A percentile compares a stretch with the other conserved stretches of the same genome.
Evolutionary conservation across 2,113 vertebrate genomes (phyloP).

Genomic region (Tympanuchus pallidicinctus): DNA sequence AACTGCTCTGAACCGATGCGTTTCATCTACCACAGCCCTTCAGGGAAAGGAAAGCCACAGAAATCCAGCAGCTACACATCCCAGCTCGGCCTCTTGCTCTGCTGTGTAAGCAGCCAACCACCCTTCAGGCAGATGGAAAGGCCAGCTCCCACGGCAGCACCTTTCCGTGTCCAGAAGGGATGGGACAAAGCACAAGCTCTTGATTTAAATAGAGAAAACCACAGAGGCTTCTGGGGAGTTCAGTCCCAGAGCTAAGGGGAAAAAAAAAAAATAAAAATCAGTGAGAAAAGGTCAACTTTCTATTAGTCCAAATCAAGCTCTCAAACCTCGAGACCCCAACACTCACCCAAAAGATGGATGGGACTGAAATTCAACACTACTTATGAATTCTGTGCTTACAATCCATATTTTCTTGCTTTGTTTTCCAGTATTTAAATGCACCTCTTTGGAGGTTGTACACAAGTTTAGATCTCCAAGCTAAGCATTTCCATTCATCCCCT

Average conservation of each 20-base stretch:
- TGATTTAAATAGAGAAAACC: not conserved
- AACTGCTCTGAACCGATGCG: accelerated
- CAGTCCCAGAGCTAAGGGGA: not conserved
- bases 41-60: not conserved
- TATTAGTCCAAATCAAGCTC: not conserved
- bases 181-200: not conserved
- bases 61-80: not conserved
- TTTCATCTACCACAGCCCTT: not conserved
- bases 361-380: not conserved
- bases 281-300: not conserved
- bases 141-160: not conserved
- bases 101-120: accelerated
- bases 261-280: no score
- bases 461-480: not conserved
- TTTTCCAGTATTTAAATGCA: not conserved
- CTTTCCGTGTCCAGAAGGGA: not conserved
- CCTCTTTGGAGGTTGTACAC: not conserved
- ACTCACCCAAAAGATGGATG: not conserved
- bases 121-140: no score
- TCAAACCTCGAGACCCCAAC: not conserved
- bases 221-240: accelerated
- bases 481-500: not conserved
- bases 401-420: not conserved
- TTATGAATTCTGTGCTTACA: not conserved
- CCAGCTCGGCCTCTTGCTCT: not conserved